Evolutionary conservation across 1,140 invertebrate species (phyloP), one percentile per base, ranked within the genome.

Genomic region (Neodiprion fabricii): DNA sequence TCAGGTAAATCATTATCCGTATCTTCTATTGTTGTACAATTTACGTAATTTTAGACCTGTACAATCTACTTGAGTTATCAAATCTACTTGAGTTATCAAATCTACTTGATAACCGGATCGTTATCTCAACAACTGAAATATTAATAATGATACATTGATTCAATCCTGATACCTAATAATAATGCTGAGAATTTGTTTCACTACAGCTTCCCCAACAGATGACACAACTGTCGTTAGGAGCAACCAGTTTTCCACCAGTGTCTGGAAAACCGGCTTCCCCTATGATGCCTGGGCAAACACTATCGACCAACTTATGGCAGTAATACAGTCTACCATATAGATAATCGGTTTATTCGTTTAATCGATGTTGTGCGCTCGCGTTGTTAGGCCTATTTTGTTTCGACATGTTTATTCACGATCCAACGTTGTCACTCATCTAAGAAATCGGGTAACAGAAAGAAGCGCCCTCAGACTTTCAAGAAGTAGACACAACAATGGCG

Each of bases 151-250:
- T 50, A 9, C 49, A 21, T 66, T 79, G 67, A 49, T 48, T 17
- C 28, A 40, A 40, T 40, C 28, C 40, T 47, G 17, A 23, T 69
- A 23, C 23, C 67, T 14, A 11, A 14, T 23, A 69, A 14, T 69
- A 47, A 23, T 47, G 8, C 17, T 17, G 67, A 23, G 5, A 69
- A 69, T 69, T 69, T 69, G 7, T 72, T 76, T 72, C 75, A 78
- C 86, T 84, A 40, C 74, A 91, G 90, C 84, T 91, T 79, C 89
- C 90, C 17, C 90, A 91, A 78, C 91, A 91, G 82, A 91, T 91
- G 89, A 85, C 88, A n/a, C 84, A 87, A 77, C 86, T 91, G 84
- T 89, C 88, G 69, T 76, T 91, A 70, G 84, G 86, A 48, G 83
- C 81, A 65, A 80, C 85, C 68, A 74, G 71, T 67, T 87, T 86